Evolutionary conservation across 1,140 invertebrate genomes (phyloP), one percentile per base, ranked within the genome.

Genomic region (Phthorimaea operculella): DNA sequence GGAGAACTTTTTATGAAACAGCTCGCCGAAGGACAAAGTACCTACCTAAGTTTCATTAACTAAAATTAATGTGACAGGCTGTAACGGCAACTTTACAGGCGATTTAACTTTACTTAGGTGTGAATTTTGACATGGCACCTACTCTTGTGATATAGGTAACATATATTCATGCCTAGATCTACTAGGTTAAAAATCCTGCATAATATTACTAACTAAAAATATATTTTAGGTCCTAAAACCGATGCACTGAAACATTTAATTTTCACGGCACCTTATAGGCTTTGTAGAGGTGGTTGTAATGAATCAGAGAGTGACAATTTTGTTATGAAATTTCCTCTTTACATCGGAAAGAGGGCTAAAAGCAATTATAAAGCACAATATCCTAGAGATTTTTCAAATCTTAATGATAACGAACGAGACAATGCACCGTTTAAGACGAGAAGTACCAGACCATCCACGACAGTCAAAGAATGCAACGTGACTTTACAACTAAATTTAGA

Each of bases 191-290:
- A n/a, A n/a, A n/a, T n/a, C n/a, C n/a, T n/a, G n/a, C n/a, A n/a
- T n/a, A n/a, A n/a, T n/a, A n/a, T n/a, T n/a, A n/a, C n/a, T n/a
- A n/a, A n/a, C n/a, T n/a, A n/a, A n/a, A n/a, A n/a, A n/a, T n/a
- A n/a, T n/a, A n/a, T n/a, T n/a, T n/a, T n/a, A n/a, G n/a, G n/a
- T n/a, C n/a, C n/a, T n/a, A n/a, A n/a, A n/a, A n/a, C n/a, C n/a
- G n/a, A n/a, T n/a, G n/a, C n/a, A n/a, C n/a, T n/a, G n/a, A n/a
- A n/a, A n/a, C n/a, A n/a, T n/a, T n/a, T n/a, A 18, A 51, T 71
- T 28, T 81, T 81, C 54, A 81, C 76, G 16, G 76, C 78, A 33
- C 78, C 78, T 10, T 77, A 69, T 63, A 70, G 56, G 54, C 48
- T 81, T 44, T 81, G 78, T 54, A 59, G 63, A 8, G 72, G 70